Conservation (phyloP, 2,888 invertebrate species). For the Ferrisia virgata region DNA sequence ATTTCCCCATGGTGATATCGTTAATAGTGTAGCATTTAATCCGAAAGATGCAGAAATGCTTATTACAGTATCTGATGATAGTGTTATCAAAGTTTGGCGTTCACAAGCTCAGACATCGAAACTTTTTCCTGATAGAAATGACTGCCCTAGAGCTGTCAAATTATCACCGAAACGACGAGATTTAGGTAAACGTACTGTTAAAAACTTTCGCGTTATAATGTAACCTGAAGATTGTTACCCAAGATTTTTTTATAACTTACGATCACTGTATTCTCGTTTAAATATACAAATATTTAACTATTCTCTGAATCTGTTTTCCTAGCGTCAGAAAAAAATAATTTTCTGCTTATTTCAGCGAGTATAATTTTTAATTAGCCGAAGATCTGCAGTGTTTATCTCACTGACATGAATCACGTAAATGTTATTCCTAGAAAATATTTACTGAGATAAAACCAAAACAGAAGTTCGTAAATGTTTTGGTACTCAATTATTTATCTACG, state of each 20-base stretch:
- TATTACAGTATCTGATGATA: slow-evolving; percentile 79
- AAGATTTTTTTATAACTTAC: neutral
- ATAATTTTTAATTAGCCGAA: too few relatives aligned
- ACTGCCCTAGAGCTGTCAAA: slow-evolving; percentile 21
- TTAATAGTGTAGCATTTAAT: slow-evolving; percentile 82
- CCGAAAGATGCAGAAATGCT: slow-evolving; percentile 75
- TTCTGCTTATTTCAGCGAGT: too few relatives aligned
- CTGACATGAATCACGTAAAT: too few relatives aligned
- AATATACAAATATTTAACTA: neutral
- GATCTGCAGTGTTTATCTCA: too few relatives aligned
- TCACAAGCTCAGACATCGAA: slow-evolving; percentile 57
- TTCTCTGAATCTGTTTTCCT: neutral
- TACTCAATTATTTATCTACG: too few relatives aligned
- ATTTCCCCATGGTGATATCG: slow-evolving; percentile 74
- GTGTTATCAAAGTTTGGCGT: slow-evolving; percentile 65
- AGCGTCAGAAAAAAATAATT: too few relatives aligned
- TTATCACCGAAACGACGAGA: neutral
- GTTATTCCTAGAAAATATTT: too few relatives aligned
- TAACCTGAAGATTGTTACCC: neutral
- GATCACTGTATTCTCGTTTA: neutral
- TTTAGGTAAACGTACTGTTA: neutral
- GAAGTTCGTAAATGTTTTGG: too few relatives aligned
- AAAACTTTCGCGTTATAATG: slow-evolving; percentile 27
- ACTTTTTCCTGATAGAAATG: neutral
- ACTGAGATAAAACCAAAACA: too few relatives aligned